Evolutionary conservation across 1,140 invertebrate species (phyloP).

Genomic region (Halotydeus destructor): DNA sequence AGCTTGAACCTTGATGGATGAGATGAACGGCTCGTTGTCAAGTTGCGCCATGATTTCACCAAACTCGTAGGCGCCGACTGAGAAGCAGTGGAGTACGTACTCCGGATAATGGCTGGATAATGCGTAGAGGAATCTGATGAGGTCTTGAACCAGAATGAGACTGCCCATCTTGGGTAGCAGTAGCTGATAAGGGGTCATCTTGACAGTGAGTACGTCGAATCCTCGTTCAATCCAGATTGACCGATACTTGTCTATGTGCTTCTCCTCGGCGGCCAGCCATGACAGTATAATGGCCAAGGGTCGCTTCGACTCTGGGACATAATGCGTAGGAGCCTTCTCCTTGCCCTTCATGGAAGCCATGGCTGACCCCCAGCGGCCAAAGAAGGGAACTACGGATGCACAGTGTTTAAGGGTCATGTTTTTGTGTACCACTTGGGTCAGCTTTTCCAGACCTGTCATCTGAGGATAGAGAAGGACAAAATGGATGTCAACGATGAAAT

Average conservation of each 20-base stretch:
- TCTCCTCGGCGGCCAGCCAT: conserved; percentile 59
- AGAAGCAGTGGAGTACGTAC: conserved; percentile 63
- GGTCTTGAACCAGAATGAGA: conserved; percentile 39
- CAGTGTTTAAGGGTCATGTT: too few relatives aligned
- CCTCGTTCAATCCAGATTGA: conserved; percentile 57
- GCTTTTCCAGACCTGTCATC: too few relatives aligned
- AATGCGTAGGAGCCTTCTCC: too few relatives aligned
- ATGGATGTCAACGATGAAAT: too few relatives aligned
- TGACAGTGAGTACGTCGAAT: conserved; percentile 57
- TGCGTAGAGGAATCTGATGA: conserved; percentile 43
- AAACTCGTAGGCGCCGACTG: conserved; percentile 21
- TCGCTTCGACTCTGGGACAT: too few relatives aligned
- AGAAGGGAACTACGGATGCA: too few relatives aligned
- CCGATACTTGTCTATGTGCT: conserved; percentile 58
- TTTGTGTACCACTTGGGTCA: too few relatives aligned
- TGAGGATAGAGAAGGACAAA: too few relatives aligned
- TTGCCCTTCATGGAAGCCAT: too few relatives aligned
- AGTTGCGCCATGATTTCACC: conserved; percentile 9
- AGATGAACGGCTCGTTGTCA: background rate
- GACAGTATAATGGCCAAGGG: conserved; percentile 50
- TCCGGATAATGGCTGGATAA: conserved; percentile 36
- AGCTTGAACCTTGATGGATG: too few relatives aligned
- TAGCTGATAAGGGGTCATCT: conserved; percentile 54
- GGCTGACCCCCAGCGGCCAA: too few relatives aligned
- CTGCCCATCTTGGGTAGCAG: conserved; percentile 49